phyloP scores from a whole-genome alignment of 2,888 invertebrate genomes.

The Scaptomyza cyrtandrae region DNA sequence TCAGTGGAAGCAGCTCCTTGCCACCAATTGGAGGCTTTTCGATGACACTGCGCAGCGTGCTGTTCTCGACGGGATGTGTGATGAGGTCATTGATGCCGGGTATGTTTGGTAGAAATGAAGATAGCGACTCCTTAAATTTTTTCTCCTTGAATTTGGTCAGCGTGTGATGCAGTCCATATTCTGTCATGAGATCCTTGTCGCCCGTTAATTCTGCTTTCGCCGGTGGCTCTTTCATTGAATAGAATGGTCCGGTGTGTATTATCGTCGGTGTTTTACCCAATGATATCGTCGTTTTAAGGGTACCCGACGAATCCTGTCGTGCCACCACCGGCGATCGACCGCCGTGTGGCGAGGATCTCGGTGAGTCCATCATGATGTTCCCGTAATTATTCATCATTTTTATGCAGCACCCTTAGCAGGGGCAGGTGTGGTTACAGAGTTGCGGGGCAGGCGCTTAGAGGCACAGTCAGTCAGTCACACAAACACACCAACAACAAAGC shows the following conservation, averaged over 20 bases:
- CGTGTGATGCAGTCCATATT: constrained; percentile 98
- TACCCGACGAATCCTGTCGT: constrained; percentile 98
- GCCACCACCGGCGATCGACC: constrained; percentile 97
- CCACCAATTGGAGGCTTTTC: constrained; percentile 97
- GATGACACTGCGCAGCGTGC: constrained; percentile 96
- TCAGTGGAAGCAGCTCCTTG: constrained; percentile 93
- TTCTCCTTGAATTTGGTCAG: constrained; percentile 99
- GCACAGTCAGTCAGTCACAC: constrained; percentile 24
- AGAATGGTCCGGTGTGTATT: constrained; percentile 98
- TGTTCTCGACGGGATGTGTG: constrained; percentile 91
- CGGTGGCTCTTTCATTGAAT: constrained; percentile 98
- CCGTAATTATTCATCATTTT: constrained; percentile 83
- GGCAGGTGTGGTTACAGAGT: not conserved
- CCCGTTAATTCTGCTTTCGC: constrained; percentile 97
- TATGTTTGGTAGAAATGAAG: constrained; percentile 96
- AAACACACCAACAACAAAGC: constrained; percentile 42
- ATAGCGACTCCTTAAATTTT: constrained; percentile 96
- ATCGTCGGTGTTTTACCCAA: constrained; percentile 98
- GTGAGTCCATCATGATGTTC: constrained; percentile 95
- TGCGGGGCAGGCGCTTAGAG: not conserved
- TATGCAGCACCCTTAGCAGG: not conserved
- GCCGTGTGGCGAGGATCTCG: constrained; percentile 97
- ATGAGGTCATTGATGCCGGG: constrained; percentile 98
- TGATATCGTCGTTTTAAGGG: constrained; percentile 98
- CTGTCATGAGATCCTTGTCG: constrained; percentile 97